Evolutionary conservation across 2,888 invertebrate species (phyloP).

Genomic region (Tridacna crocea): DNA sequence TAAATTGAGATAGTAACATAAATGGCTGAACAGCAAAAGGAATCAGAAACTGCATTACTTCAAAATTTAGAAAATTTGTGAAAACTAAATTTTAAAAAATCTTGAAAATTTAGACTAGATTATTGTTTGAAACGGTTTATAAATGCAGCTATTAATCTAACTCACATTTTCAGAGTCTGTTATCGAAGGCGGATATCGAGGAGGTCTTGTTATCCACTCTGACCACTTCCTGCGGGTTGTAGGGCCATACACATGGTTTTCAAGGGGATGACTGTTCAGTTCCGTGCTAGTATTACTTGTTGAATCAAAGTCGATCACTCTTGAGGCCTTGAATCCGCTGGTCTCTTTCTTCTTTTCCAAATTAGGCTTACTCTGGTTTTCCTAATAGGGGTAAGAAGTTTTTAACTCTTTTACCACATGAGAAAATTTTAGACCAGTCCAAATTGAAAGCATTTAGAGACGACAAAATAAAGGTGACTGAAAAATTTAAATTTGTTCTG

Average conservation of each 20-base stretch:
- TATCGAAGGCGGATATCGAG: constrained; percentile 41
- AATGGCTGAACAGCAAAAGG: no score
- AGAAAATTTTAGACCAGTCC: no score
- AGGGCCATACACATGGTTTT: constrained; percentile 86
- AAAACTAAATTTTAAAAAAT: no score
- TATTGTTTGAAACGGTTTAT: no score
- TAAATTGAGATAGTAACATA: no score
- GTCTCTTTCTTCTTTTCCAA: constrained; percentile 15
- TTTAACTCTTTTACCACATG: no score
- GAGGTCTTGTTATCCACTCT: constrained; percentile 86
- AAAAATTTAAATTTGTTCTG: no score
- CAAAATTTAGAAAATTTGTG: no score
- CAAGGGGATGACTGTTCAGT: constrained; percentile 44
- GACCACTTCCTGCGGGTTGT: constrained; percentile 91
- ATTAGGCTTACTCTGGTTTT: constrained; percentile 17
- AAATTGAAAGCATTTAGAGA: no score
- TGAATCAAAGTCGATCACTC: constrained; percentile 79
- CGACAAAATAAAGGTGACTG: no score
- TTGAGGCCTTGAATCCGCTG: constrained; percentile 59
- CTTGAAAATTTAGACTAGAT: no score
- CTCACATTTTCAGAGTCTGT: constrained; percentile 68
- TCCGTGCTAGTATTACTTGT: constrained; percentile 76
- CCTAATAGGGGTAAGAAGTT: neutral
- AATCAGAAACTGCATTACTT: no score
- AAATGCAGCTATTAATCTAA: constrained; percentile 14